Evolutionary conservation across 2,888 invertebrate genomes (phyloP), one percentile per base, ranked within the genome.

Genomic region (Agonopterix alstromeriana): DNA sequence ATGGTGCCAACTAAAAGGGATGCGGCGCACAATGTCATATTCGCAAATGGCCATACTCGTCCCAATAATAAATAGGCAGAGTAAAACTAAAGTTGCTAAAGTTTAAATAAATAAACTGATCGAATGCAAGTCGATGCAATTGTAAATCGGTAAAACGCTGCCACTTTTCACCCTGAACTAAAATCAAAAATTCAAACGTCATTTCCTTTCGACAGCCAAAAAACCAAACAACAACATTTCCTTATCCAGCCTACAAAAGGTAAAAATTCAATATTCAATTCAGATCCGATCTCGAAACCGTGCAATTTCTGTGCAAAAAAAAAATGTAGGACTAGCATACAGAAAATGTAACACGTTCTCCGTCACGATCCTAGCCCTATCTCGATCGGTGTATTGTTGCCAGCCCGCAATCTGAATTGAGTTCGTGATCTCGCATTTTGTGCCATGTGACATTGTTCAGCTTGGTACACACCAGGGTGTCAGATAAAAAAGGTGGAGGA

Each of bases 341-440:
- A 12, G 54, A 52, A 17, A 53, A 54, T 47, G 54, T 56, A 47
- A 49, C 52, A 50, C 49, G 49, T 42, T 35, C 27, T 14, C 2
- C 38, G 48, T 46, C 48, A 43, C 45, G 41, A 42, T 11, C 36
- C 36, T 12, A 35, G 46, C 17, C 41, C 64, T 68, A 67, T 70
- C 69, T 63, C 58, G 61, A 69, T 70, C 70, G 61, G 59, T 54
- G 60, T 58, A 67, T 61, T 53, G 63, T 57, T 53, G 57, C 43
- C 42, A 46, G 44, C 48, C 53, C 48, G 46, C 64, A 56, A 61
- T 60, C 63, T 53, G 66, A 71, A 78, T 78, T 73, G 77, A 63
- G 64, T 75, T 73, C 78, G 77, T 77, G 78, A 70, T 68, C 70
- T 54, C 60, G 78, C 77, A 78, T 76, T 52, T 51, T 44, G 48